Conservation (phyloP, 2,888 invertebrate genomes). For the Himalopsyche kuldschensis region DNA sequence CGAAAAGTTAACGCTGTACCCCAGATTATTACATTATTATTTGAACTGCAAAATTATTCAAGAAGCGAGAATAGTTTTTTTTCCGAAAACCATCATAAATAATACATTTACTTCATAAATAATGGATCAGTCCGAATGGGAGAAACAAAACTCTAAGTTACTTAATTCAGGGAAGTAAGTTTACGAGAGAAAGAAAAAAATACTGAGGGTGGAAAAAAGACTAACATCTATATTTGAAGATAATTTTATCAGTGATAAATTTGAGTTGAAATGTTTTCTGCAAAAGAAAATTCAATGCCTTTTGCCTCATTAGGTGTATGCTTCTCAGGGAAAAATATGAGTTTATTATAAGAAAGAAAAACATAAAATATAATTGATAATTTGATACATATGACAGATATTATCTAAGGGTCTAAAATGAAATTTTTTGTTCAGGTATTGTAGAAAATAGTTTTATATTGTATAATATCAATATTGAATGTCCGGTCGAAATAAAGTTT, state of each 20-base stretch:
- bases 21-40: conserved; percentile 29
- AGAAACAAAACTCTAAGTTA: conserved; percentile 37
- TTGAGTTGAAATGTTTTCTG: conserved; percentile 11
- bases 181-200: conserved; percentile 18
- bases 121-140: conserved; percentile 35
- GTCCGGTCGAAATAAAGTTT: too few species aligned
- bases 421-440: too few species aligned
- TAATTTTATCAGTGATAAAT: conserved; percentile 17
- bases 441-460: too few species aligned
- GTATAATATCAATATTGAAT: too few species aligned
- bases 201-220: not conserved
- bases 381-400: not conserved
- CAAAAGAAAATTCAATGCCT: not conserved
- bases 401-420: not conserved
- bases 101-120: conserved; percentile 40
- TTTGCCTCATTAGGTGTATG: not conserved
- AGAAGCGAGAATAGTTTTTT: conserved; percentile 31
- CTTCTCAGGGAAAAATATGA: not conserved
- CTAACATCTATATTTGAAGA: conserved; percentile 19
- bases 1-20: conserved; percentile 6
- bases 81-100: conserved; percentile 31
- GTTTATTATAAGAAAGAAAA: not conserved
- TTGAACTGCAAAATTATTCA: conserved; percentile 32
- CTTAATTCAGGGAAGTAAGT: conserved; percentile 35
- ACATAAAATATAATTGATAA: not conserved